phyloP scores from a whole-genome alignment of 2,888 invertebrate species.

The Ectemnius lituratus region DNA sequence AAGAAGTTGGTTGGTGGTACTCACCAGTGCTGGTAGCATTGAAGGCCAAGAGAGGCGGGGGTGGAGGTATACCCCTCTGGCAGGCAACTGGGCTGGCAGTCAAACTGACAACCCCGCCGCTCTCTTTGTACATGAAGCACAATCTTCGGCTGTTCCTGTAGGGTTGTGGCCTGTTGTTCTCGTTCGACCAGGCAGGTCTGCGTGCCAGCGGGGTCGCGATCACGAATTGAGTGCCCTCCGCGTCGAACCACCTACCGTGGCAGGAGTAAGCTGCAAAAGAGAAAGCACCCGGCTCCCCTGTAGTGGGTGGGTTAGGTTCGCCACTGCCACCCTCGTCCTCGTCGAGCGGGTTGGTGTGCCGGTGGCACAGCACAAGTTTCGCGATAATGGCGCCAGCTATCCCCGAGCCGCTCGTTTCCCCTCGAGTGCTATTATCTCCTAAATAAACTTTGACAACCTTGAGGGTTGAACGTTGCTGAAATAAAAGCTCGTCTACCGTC shows the following conservation, averaged over 20 bases:
- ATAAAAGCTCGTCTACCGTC: conserved; percentile 14
- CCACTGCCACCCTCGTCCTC: neutral
- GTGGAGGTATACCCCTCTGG: conserved; percentile 73
- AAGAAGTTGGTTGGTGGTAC: conserved; percentile 45
- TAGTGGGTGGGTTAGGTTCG: conserved; percentile 4
- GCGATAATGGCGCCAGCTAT: conserved; percentile 19
- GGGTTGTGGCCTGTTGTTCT: conserved; percentile 74
- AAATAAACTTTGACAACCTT: conserved; percentile 52
- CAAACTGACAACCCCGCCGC: conserved; percentile 76
- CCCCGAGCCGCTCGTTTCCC: conserved; percentile 45
- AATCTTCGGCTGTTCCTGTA: conserved; percentile 80
- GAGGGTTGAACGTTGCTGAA: conserved; percentile 23
- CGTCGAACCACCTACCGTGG: conserved; percentile 89
- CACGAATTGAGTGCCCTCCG: conserved; percentile 91
- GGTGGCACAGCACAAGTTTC: conserved; percentile 12
- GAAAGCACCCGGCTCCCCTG: conserved; percentile 5
- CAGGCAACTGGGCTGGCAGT: conserved; percentile 76
- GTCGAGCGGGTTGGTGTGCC: neutral
- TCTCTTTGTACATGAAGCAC: conserved; percentile 88
- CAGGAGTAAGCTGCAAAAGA: conserved; percentile 88
- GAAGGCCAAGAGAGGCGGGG: conserved; percentile 81
- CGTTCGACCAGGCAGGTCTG: conserved; percentile 62
- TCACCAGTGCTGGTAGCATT: conserved; percentile 86
- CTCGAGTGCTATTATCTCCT: conserved; percentile 52
- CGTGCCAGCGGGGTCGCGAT: conserved; percentile 88